A percentile compares a stretch with the other conserved stretches of the same genome.
Conservation (phyloP, 2,113 vertebrate genomes). For the Pseudorhombus dupliciocellatus region DNA sequence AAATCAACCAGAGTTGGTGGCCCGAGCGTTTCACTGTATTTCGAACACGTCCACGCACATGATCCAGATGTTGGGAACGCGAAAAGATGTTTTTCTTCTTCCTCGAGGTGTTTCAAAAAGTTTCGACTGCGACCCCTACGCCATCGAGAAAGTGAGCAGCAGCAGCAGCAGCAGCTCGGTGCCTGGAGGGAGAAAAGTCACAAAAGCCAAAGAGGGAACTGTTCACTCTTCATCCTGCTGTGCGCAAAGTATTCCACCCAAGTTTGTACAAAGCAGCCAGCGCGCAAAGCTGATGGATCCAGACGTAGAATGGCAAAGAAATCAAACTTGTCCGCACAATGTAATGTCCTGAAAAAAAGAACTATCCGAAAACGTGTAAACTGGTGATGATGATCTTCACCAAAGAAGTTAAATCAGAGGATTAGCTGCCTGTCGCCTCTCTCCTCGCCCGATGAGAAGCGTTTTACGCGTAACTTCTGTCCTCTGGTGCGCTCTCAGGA, state of each 20-base stretch:
- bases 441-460: constrained; percentile 44
- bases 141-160: constrained; percentile 51
- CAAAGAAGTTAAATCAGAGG: neutral
- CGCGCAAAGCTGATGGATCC: constrained; percentile 16
- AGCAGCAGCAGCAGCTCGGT: constrained; percentile 22
- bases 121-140: constrained; percentile 30
- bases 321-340: too few species aligned
- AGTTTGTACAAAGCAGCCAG: constrained; percentile 17
- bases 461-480: constrained; percentile 55
- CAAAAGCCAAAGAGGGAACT: constrained; percentile 49
- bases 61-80: constrained; percentile 40
- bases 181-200: constrained; percentile 39
- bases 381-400: neutral
- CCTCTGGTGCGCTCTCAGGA: constrained; percentile 74
- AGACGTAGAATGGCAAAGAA: constrained; percentile 34
- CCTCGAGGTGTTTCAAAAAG: neutral
- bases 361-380: constrained; percentile 5
- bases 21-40: neutral
- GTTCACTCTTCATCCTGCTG: constrained; percentile 18
- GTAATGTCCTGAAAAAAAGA: neutral
- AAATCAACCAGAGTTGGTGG: neutral
- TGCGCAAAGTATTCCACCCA: constrained; percentile 46
- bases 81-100: constrained; percentile 27
- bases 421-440: constrained; percentile 17
- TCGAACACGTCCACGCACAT: constrained; percentile 17